Base-by-base conservation (phyloP, 2,888 invertebrate genomes). In the Alsophila aescularia region DNA sequence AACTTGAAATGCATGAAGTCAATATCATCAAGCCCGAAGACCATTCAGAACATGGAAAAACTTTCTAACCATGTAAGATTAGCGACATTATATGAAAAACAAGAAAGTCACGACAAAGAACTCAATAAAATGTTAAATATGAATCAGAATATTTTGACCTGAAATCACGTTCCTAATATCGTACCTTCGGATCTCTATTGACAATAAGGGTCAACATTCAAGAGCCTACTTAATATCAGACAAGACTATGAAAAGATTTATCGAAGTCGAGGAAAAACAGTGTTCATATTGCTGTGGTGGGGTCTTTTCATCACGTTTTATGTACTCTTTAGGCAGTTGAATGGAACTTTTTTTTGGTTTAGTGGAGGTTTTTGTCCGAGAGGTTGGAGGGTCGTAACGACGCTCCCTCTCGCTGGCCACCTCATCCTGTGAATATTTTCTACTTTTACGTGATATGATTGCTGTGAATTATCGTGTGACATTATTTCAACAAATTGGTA, bases 341-440 rank as follows among this genome's bases (percentile, higher is more conserved):
- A 81, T 75, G 66, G 72, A 76, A 76, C 63, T 78, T 83, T 79
- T 81, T 80, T 75, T 72, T 78, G 73, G 72, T 75, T 75, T 75
- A 75, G 67, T 70, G 67, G 8, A 70, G 75, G 69, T 76, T 77
- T 77, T 73, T 74, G 69, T 72, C 64, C 55, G 54, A 67, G 60
- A 66, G 70, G 70, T 63, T 66, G 49, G 55, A 65, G 64, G 66
- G 66, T 61, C 56, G 64, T 45, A 48, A n/a, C n/a, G 52, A 56
- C 67, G 50, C 64, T 64, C 58, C 60, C 64, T 48, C 13, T 29
- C 56, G 29, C 42, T 37, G 32, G 35, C 50, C 40, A 27, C 55
- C 55, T 41, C 40, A 50, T 36, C 40, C 15, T 34, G 12, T 34
- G 42, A 45, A 53, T 43, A 48, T 52, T 52, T 57, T 36, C 49